Base-by-base conservation (phyloP, 2,113 vertebrate genomes). In the Falcunculus frontatus region DNA sequence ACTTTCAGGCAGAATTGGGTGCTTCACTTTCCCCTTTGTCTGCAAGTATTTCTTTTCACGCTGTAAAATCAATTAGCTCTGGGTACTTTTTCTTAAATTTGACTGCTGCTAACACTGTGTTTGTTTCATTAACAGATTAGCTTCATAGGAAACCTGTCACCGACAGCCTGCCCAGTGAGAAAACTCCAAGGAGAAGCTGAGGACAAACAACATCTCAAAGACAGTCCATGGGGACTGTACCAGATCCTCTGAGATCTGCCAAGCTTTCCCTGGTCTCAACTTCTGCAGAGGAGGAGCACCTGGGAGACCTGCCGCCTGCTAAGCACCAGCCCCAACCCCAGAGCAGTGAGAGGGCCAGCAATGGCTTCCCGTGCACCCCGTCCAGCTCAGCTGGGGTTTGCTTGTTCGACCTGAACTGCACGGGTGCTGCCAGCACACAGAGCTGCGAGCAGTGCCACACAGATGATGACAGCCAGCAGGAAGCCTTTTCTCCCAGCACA, bases 181-280 rank as follows among this genome's bases (percentile, higher is more conserved):
- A 82, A 32, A 22, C 29, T 49, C 47, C 2, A 3, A 59, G 35
- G 47, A 68, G 74, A 87, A 89, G 14, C 81, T 64, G 33, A 84
- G 27, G 14, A 52, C 64, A 35, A 46, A 19, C 75, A 35, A 13
- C 60, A 2, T 35, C 52, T 81, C 0, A 20, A 85, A 91, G 57
- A 44, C 88, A 89, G 96, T 97, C 98, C 98, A 98, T 99, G 98
- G 98, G 97, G 93, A 99, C 99, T 97, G 98, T 99, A 96, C 98
- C 99, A 72, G 98, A 99, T 96, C 98, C 99, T 94, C 98, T 99
- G 96, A 98, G 98, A 96, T 98, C 98, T 69, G 97, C 98, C 64
- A 98, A 98, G 65, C 97, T 98, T 95, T 98, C 99, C 78, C 97
- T 98, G 96, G 97, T 98, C 64, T 92, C 98, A 87, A 62, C 98